Conservation (phyloP, 2,888 invertebrate genomes). For the Cantharis nigra region DNA sequence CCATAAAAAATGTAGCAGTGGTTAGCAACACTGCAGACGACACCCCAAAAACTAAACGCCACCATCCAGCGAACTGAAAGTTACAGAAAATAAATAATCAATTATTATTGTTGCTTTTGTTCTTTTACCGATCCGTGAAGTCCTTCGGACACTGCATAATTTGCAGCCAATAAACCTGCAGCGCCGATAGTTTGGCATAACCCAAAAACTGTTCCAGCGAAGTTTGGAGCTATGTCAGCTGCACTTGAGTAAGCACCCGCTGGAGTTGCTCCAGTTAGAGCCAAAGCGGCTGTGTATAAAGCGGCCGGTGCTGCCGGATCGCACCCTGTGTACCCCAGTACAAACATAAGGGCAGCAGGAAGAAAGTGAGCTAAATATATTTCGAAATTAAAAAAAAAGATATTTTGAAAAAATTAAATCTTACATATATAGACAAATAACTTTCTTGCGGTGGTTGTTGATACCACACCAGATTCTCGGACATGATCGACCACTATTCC, state of each 20-base stretch:
- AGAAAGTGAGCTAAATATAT: slow-evolving; percentile 59
- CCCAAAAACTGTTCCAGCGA: slow-evolving; percentile 57
- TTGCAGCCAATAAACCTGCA: slow-evolving; percentile 61
- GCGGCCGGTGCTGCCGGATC: slow-evolving; percentile 62
- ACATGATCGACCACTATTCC: slow-evolving; percentile 63
- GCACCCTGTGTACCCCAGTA: slow-evolving; percentile 65
- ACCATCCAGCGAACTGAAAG: slow-evolving; percentile 61
- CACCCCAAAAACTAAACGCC: slow-evolving; percentile 64
- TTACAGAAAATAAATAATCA: no score
- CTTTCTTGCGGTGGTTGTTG: slow-evolving; percentile 62
- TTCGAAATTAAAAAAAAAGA: background rate
- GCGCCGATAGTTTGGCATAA: slow-evolving; percentile 63
- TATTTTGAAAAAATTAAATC: slow-evolving; percentile 18
- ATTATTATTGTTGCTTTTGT: background rate
- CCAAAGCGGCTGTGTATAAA: slow-evolving; percentile 61
- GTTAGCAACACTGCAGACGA: slow-evolving; percentile 61
- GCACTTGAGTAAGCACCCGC: slow-evolving; percentile 64
- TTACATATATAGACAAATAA: slow-evolving; percentile 62
- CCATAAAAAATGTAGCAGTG: slow-evolving; percentile 62
- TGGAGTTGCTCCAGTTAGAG: slow-evolving; percentile 63
- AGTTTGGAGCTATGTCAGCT: slow-evolving; percentile 64
- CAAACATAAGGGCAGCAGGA: slow-evolving; percentile 62
- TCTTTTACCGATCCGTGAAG: slow-evolving; percentile 61
- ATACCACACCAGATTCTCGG: slow-evolving; percentile 58
- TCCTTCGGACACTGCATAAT: slow-evolving; percentile 63